Evolutionary conservation across 2,797 vertebrate species (phyloP), one percentile per base, ranked within the genome.

Genomic region (Gobio occitaniae): DNA sequence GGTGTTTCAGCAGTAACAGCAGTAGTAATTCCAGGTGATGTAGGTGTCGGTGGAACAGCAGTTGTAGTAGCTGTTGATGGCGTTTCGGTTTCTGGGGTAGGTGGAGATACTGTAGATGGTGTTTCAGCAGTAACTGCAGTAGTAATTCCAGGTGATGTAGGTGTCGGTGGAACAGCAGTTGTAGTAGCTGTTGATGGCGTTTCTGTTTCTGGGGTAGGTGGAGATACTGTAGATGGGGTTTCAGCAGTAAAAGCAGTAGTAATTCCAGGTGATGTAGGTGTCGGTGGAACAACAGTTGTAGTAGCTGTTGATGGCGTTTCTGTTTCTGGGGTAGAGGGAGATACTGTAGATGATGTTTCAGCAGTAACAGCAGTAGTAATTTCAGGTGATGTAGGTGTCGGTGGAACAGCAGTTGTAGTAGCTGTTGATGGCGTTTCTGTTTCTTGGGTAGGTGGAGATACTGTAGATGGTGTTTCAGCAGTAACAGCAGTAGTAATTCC

Each of bases 151-250:
- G 83, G 70, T 5, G 13, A 66, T 16, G 65, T 80, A 0, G 78
- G 48, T 47, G 38, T 80, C 0, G 78, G 48, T 47, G 38, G 61
- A 80, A 44, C 16, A 15, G 12, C 25, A 50, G 48, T 50, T 75
- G 72, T 29, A 52, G 48, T 52, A 29, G 47, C 5, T 16, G 72
- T 52, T 66, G 25, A 6, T 52, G 50, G 50, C 0, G 32, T 4
- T 65, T 29, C 44, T 32, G 25, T 11, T 32, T 4, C 21, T 29
- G 63, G 11, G 0, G 63, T 1, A 5, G 29, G 63, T 32, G 12
- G 25, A 32, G 12, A 32, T 36, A 13, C 11, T 66, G 63, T 66
- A 16, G 29, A 25, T 16, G 63, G 63, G 5, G 92, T 88, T 25
- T 66, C 9, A 66, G 25, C 3, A 66, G 63, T 25, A 6, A 66